Percentiles rank a stretch among this genome's conserved stretches.
Conservation (phyloP, 2,113 vertebrate genomes). For the Bufo bufo region DNA sequence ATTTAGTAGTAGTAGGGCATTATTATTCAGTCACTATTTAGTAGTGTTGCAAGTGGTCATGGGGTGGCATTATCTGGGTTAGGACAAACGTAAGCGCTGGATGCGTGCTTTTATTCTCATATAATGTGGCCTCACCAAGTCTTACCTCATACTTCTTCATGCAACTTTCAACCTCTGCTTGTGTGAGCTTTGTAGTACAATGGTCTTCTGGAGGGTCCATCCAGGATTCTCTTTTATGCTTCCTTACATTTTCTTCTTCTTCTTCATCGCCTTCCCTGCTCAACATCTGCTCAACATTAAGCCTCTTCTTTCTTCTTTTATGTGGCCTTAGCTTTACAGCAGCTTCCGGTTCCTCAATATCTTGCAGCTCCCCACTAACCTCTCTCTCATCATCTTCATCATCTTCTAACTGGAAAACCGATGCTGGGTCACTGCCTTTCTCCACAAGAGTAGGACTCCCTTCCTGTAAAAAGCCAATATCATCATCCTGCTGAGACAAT, state of each 20-base stretch:
- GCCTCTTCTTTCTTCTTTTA: conserved; percentile 53
- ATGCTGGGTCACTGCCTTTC: conserved; percentile 86
- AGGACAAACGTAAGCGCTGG: too few relatives aligned
- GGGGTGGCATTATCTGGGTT: too few relatives aligned
- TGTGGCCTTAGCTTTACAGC: conserved; percentile 52
- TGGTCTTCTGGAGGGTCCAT: conserved; percentile 89
- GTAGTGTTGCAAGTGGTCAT: too few relatives aligned
- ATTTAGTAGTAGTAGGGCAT: too few relatives aligned
- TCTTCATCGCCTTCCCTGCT: conserved; percentile 67
- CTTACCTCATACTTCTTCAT: conserved; percentile 93
- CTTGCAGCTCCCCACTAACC: conserved; percentile 62
- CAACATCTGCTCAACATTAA: background rate
- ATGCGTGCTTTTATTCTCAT: too few relatives aligned
- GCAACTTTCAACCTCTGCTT: conserved; percentile 96
- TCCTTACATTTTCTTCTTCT: conserved; percentile 73
- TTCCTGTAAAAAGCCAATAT: conserved; percentile 84
- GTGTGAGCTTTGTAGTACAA: conserved; percentile 79
- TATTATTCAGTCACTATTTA: too few relatives aligned
- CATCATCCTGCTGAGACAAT: conserved; percentile 62
- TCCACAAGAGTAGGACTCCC: conserved; percentile 96
- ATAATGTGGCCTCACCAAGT: too few relatives aligned
- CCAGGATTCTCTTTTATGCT: conserved; percentile 83
- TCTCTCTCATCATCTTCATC: conserved; percentile 83
- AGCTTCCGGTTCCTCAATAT: conserved; percentile 18
- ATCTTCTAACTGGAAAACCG: conserved; percentile 86